Evolutionary conservation across 2,888 invertebrate genomes (phyloP).

Genomic region (Rhyacophila evoluta): DNA sequence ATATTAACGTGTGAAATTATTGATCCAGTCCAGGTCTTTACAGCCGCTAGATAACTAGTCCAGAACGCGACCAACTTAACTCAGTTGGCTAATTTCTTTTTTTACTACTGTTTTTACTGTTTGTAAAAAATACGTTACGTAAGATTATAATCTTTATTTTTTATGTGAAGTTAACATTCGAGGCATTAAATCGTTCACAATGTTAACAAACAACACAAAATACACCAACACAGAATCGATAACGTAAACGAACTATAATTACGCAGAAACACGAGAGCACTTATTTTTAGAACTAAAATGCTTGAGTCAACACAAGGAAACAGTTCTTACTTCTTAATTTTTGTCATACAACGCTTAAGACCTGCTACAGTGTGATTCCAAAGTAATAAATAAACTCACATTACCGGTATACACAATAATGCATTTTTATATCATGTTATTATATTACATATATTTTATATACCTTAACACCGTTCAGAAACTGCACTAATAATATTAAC

Average conservation of each 20-base stretch:
- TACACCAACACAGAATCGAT: neutral
- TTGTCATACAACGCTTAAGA: too few species aligned
- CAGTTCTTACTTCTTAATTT: too few species aligned
- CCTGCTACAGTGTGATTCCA: too few species aligned
- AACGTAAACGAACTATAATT: constrained; percentile 6
- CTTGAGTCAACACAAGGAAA: neutral
- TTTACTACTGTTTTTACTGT: neutral
- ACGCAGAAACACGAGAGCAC: neutral
- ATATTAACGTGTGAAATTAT: too few species aligned
- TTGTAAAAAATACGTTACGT: neutral
- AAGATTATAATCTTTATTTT: neutral
- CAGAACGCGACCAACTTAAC: too few species aligned
- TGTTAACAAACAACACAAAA: neutral
- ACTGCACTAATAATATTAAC: neutral
- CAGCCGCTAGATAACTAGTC: too few species aligned
- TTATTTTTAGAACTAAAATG: neutral
- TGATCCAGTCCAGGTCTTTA: too few species aligned
- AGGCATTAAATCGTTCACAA: neutral
- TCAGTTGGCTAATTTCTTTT: neutral
- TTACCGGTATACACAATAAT: too few species aligned
- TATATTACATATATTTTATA: neutral
- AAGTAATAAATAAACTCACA: too few species aligned
- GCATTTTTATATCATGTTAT: too few species aligned
- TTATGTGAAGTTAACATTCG: neutral
- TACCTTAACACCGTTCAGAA: neutral